These are phyloP conservation scores for Xiphophorus couchianus DNA, from an alignment of 2,113 vertebrate genomes.

Conservation along the genomic window DNA sequence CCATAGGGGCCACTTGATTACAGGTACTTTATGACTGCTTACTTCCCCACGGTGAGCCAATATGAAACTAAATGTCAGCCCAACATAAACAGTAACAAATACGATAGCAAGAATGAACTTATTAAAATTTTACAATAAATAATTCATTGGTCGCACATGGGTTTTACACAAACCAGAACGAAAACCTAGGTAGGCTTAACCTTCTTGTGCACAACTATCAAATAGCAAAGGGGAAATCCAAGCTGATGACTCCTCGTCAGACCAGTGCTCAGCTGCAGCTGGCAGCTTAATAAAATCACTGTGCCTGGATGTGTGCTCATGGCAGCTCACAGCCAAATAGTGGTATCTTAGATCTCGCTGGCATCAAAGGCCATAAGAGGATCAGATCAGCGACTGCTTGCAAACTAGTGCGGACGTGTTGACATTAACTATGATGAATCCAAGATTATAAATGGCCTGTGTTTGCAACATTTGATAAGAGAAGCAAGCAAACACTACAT, in stretches of 20 bases:
- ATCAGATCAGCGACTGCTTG: slow-evolving; percentile 52
- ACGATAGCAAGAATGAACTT: neutral
- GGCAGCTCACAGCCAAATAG: slow-evolving; percentile 20
- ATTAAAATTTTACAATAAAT: neutral
- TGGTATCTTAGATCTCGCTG: slow-evolving; percentile 37
- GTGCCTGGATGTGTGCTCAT: slow-evolving; percentile 31
- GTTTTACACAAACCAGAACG: neutral
- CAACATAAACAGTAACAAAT: neutral
- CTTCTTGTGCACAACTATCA: neutral
- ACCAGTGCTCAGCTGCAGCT: slow-evolving; percentile 34
- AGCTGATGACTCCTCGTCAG: slow-evolving; percentile 34
- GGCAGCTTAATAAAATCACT: slow-evolving; percentile 34
- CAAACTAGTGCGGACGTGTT: slow-evolving; percentile 6
- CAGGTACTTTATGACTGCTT: slow-evolving; percentile 23
- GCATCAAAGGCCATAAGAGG: slow-evolving; percentile 56
- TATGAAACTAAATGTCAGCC: neutral
- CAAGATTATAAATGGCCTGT: neutral
- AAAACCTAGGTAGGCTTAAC: neutral
- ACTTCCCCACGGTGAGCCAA: slow-evolving; percentile 9
- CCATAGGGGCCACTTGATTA: slow-evolving; percentile 8
- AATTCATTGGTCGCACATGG: neutral
- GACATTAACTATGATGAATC: slow-evolving; percentile 6
- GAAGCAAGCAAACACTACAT: neutral
- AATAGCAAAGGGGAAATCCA: slow-evolving; percentile 16
- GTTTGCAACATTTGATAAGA: neutral